Base-by-base conservation (phyloP, 2,888 invertebrate species). In the Parelbella ahira region DNA sequence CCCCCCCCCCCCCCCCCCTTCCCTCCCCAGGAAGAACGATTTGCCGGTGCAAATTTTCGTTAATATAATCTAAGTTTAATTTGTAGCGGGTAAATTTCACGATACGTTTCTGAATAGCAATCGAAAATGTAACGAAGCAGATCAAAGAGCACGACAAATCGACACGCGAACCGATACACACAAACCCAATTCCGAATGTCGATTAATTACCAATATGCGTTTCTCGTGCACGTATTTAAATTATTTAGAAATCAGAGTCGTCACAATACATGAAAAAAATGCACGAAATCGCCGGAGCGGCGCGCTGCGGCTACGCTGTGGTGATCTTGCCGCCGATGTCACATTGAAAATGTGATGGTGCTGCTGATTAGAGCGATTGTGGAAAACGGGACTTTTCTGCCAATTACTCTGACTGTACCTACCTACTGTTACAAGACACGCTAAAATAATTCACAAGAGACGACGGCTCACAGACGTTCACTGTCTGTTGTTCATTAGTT, bases 201-300 rank as follows among this genome's bases (percentile, higher is more conserved):
- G 68, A 69, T 77, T 79, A 76, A 75, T 70, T 63, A 63, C 62
- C 60, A 53, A 64, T 63, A 54, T 57, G 63, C 62, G 67, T 63
- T 71, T 65, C 45, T 75, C 82, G 80, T 82, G 82, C 78, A 67
- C 70, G 77, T 81, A 84, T 84, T 83, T 81, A 84, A 83, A 86
- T 86, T 78, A 83, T 84, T 84, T 86, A 86, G 86, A 86, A 86
- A 86, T 74, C 81, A 61, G 61, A 73, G 75, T 72, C 70, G 72
- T 74, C 82, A 73, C 65, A 42, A 42, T 42, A 43, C 29, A 75
- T 80, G 82, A 72, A 72, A 80, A 42, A 84, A 83, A 75, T 74
- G 81, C 72, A 81, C 74, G 80, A 78, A 80, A 76, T 71, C 84
- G 78, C 24, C 78, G 70, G 59, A 80, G 82, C 83, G 80, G 56